These are phyloP conservation scores for Otolemur crassicaudatus DNA, from an alignment of 2,797 vertebrate genomes.

Conservation along the genomic window DNA sequence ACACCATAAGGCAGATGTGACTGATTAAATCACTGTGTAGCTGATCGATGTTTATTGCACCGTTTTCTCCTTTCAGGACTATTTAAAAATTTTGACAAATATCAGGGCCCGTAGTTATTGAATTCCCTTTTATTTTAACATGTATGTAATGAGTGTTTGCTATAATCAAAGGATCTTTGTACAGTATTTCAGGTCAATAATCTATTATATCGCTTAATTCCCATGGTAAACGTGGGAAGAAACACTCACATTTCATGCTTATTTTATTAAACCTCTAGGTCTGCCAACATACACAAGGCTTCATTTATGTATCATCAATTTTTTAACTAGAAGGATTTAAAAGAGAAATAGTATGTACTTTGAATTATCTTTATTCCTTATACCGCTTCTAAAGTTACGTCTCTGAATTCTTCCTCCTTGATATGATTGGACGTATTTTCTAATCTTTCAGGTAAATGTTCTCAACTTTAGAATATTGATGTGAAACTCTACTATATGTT, in stretches of 20 bases:
- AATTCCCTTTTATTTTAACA: background rate
- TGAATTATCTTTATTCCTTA: background rate
- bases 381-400: background rate
- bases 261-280: background rate
- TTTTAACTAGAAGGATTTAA: background rate
- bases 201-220: background rate
- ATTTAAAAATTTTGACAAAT: background rate
- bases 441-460: background rate
- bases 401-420: background rate
- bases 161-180: background rate
- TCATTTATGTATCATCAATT: background rate
- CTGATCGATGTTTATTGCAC: background rate
- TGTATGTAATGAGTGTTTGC: background rate
- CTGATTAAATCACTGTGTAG: too few relatives aligned
- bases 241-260: background rate
- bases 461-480: background rate
- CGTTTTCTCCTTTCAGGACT: background rate
- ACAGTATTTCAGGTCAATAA: background rate
- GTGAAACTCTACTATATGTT: background rate
- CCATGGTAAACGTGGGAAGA: background rate
- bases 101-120: background rate
- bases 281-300: background rate
- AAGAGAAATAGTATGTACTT: background rate
- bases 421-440: background rate
- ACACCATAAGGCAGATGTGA: too few relatives aligned